phyloP scores from a whole-genome alignment of 2,113 vertebrate genomes.

The Crypturellus undulatus region DNA sequence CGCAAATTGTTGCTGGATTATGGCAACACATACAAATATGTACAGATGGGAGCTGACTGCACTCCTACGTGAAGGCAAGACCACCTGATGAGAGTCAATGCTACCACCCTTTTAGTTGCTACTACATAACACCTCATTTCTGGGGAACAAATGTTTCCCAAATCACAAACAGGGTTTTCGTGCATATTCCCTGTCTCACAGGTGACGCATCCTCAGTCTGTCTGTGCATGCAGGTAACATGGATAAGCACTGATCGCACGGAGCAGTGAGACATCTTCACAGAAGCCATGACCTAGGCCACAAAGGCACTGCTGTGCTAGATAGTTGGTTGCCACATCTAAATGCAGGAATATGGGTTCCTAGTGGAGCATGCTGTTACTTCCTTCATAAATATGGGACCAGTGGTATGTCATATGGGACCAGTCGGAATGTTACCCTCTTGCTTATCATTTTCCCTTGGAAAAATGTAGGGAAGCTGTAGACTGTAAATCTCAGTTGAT shows the following conservation, averaged over 20 bases:
- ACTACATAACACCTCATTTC: background rate
- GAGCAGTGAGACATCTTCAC: background rate
- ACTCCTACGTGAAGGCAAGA: background rate
- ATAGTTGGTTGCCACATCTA: background rate
- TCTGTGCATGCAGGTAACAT: accelerated
- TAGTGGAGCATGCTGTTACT: background rate
- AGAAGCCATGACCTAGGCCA: background rate
- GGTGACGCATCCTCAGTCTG: background rate
- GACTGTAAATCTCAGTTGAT: background rate
- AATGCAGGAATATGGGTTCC: accelerated
- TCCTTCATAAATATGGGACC: background rate
- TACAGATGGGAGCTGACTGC: background rate
- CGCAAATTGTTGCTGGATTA: background rate
- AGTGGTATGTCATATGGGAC: accelerated
- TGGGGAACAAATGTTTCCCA: background rate
- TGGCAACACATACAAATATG: accelerated
- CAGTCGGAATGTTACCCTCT: background rate
- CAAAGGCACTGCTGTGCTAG: background rate
- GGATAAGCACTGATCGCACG: background rate
- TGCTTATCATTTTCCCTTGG: background rate
- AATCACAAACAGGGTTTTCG: background rate
- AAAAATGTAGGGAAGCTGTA: background rate
- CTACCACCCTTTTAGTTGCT: background rate
- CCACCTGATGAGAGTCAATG: background rate
- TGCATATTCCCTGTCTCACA: background rate